These are phyloP conservation scores for Phytoseiulus persimilis DNA, from an alignment of 2,888 invertebrate genomes.

Conservation along the genomic window DNA sequence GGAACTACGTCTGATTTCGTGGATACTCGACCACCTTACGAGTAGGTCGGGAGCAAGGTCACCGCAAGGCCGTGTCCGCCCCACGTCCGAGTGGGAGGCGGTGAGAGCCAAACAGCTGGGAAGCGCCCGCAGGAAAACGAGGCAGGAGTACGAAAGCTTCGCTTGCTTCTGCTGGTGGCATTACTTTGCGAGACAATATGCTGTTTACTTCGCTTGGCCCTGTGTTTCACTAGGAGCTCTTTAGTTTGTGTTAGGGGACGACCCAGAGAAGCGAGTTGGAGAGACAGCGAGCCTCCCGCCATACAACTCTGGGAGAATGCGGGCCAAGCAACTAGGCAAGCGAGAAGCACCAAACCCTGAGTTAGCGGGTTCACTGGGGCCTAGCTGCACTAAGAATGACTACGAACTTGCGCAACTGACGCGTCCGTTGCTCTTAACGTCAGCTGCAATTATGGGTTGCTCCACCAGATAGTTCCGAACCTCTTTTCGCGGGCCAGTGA, in stretches of 20 bases:
- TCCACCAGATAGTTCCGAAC: not conserved
- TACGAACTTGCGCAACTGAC: not conserved
- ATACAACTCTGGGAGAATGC: not conserved
- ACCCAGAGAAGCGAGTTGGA: not conserved
- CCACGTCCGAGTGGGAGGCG: not conserved
- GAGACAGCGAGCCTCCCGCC: not conserved
- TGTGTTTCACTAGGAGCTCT: not conserved
- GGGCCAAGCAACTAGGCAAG: not conserved
- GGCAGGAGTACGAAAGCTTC: not conserved
- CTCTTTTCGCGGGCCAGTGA: not conserved
- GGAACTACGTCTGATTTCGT: not conserved
- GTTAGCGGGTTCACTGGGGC: not conserved
- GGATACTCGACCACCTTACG: not conserved
- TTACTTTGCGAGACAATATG: conserved; percentile 5
- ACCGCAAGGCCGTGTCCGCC: not conserved
- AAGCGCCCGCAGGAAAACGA: not conserved
- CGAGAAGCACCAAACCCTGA: not conserved
- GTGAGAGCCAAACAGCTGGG: not conserved
- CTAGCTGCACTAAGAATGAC: not conserved
- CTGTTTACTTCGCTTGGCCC: not conserved
- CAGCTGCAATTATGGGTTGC: not conserved
- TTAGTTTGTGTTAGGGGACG: not conserved
- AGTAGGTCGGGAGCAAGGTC: not conserved
- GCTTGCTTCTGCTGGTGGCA: not conserved
- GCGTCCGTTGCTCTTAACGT: not conserved